Base-by-base conservation (phyloP, 2,113 vertebrate genomes). In the Stigmatopora argus region DNA sequence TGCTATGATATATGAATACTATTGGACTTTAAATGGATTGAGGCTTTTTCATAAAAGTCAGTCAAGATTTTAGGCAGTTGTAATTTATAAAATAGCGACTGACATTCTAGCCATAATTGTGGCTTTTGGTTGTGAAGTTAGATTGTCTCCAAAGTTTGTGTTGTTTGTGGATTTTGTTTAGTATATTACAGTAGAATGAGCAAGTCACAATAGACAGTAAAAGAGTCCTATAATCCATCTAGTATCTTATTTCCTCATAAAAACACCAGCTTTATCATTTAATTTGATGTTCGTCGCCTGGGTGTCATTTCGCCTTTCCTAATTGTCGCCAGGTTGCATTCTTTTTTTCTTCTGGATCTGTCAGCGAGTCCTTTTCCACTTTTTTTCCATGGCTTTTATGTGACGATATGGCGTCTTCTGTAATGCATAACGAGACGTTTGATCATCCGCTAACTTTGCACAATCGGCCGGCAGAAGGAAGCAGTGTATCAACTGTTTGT, bases 351-450 rank as follows among this genome's bases (percentile, higher is more conserved):
- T 57, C 58, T 35, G 10, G 15, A 55, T 44, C 34, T 57, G 52
- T 23, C 47, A 5, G 53, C 26, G 60, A 81, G 74, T 71, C 70
- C 74, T 80, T 83, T 74, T 10, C 31, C 69, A 14, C 63, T 58
- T 69, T 64, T 8, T 1, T 34, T 58, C 18, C 48, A 1, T 53
- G 21, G 59, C 68, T 66, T 61, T 69, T 57, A 62, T 65, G 9
- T 23, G 34, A 21, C 57, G 51, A 62, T 57, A 45, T 34, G 11
- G 14, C 17, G 11, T 67, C 1, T 19, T 48, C 59, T 70, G 18
- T 56, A 17, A 10, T 34, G 35, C 34, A 13, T n/a, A 14, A 60
- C n/a, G n/a, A 44, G 18, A 6, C 58, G 18, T 60, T 60, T 59
- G 57, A 59, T 59, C 57, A 59, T 19, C 34, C 10, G 60, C 51